Evolutionary conservation across 2,113 vertebrate genomes (phyloP).

Genomic region (Leucopsar rothschildi): DNA sequence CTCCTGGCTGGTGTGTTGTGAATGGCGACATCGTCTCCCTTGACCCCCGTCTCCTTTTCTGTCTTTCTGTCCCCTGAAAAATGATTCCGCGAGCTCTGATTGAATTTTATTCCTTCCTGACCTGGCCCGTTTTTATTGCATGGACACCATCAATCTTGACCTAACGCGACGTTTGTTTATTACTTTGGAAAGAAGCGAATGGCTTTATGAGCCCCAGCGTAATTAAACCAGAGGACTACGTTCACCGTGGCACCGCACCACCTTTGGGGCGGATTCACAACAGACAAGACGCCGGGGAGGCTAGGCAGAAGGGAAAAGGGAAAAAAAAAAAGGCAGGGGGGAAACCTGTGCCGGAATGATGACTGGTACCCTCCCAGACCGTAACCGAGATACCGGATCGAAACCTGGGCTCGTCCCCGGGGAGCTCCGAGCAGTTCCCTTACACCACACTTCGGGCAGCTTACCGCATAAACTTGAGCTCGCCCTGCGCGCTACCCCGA

Average conservation of each 20-base stretch:
- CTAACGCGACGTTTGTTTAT: slow-evolving; percentile 95
- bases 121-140: slow-evolving; percentile 77
- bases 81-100: slow-evolving; percentile 81
- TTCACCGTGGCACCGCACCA: slow-evolving; percentile 18
- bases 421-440: background rate
- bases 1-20: slow-evolving; percentile 25
- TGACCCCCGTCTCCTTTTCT: slow-evolving; percentile 76
- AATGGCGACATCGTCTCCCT: slow-evolving; percentile 75
- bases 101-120: slow-evolving; percentile 91
- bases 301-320: background rate
- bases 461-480: background rate
- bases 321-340: background rate
- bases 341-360: background rate
- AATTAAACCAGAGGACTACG: slow-evolving; percentile 30
- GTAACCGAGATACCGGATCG: background rate
- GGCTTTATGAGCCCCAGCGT: slow-evolving; percentile 73
- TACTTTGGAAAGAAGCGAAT: slow-evolving; percentile 81
- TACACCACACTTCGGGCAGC: fast-evolving
- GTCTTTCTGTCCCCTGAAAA: slow-evolving; percentile 85
- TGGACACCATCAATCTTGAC: slow-evolving; percentile 88
- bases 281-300: background rate
- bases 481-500: background rate
- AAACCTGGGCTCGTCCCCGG: background rate
- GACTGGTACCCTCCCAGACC: background rate
- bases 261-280: background rate